phyloP scores from a whole-genome alignment of 2,113 vertebrate species.

The Gymnobelideus leadbeateri region DNA sequence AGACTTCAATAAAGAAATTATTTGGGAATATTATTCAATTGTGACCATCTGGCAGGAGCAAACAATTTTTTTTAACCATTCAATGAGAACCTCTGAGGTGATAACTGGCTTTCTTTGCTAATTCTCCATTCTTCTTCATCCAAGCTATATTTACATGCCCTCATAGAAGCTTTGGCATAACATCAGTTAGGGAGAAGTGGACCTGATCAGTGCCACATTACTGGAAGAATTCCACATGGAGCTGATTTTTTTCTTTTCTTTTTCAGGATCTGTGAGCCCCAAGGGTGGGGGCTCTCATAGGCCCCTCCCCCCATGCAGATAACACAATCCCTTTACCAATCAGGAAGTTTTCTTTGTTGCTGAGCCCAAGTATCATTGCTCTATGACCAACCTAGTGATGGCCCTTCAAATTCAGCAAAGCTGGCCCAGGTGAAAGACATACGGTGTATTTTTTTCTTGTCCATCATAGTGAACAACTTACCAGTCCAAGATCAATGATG shows the following conservation, averaged over 20 bases:
- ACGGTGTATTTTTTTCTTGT: neutral
- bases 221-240: neutral
- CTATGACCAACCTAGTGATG: neutral
- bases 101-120: neutral
- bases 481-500: constrained; percentile 92
- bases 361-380: neutral
- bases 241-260: neutral
- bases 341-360: neutral
- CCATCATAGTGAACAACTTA: constrained; percentile 82
- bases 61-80: neutral
- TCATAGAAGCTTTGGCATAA: neutral
- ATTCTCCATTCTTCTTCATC: neutral
- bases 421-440: neutral
- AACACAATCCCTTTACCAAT: neutral
- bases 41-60: neutral
- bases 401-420: neutral
- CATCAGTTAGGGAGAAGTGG: neutral
- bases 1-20: neutral
- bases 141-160: neutral
- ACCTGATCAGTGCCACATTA: neutral
- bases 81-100: neutral
- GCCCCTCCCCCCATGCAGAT: neutral
- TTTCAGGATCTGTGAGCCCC: neutral
- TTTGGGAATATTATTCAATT: neutral
- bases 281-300: neutral